These are phyloP conservation scores for Atlantisia rogersi DNA, from an alignment of 2,113 vertebrate species.

Conservation along the genomic window DNA sequence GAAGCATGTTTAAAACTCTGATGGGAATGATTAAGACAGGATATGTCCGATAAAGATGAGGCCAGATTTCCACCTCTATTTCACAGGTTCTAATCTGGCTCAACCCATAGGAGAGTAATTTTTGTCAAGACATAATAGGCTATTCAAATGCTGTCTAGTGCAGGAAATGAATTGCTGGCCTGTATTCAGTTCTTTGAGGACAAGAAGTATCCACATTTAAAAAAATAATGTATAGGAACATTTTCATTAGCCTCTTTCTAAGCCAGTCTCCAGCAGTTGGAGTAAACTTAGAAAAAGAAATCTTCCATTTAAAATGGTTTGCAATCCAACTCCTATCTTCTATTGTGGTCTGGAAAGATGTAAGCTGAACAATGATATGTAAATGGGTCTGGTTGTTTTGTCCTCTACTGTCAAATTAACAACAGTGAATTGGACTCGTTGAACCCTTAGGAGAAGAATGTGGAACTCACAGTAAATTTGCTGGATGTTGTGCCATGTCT, in stretches of 20 bases:
- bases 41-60: not conserved
- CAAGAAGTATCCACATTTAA: not conserved
- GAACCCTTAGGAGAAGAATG: not conserved
- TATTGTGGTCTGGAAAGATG: not conserved
- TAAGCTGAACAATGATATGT: not conserved
- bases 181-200: constrained; percentile 2
- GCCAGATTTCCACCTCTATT: not conserved
- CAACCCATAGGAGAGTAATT: not conserved
- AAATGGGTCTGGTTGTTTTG: not conserved
- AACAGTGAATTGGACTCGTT: not conserved
- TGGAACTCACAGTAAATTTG: not conserved
- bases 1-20: not conserved
- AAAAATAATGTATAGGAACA: not conserved
- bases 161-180: constrained; percentile 3
- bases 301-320: not conserved
- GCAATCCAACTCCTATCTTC: not conserved
- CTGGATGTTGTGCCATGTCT: not conserved
- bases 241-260: not conserved
- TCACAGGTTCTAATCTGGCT: not conserved
- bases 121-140: not conserved
- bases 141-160: not conserved
- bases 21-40: not conserved
- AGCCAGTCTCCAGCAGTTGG: not conserved
- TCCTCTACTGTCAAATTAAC: not conserved
- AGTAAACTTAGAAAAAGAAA: not conserved